phyloP scores from a whole-genome alignment of 2,113 vertebrate genomes.

The Mirounga angustirostris region DNA sequence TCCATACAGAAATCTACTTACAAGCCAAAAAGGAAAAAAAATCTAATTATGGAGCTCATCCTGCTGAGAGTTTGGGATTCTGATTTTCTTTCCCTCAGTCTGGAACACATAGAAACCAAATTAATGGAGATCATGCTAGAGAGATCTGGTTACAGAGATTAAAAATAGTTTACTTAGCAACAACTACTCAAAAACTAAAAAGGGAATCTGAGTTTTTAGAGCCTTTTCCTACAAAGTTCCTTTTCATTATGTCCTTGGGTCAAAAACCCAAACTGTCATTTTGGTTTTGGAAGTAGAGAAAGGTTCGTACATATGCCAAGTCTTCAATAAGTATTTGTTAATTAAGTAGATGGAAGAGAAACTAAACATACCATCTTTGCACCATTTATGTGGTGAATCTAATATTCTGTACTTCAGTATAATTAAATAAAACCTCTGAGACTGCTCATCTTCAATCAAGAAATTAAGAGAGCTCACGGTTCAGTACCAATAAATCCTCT shows the following conservation, averaged over 20 bases:
- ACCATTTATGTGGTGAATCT: background rate
- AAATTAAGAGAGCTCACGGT: conserved; percentile 23
- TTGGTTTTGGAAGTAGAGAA: background rate
- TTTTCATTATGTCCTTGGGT: conserved; percentile 15
- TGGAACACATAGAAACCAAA: conserved; percentile 58
- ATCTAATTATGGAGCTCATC: conserved; percentile 59
- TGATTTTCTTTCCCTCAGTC: conserved; percentile 38
- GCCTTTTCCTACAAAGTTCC: background rate
- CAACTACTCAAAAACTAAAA: conserved; percentile 30
- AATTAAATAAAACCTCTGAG: conserved; percentile 8
- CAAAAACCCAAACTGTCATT: background rate
- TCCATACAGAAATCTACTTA: conserved; percentile 67
- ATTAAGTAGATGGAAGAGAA: conserved; percentile 19
- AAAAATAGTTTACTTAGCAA: conserved; percentile 53
- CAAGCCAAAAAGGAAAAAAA: conserved; percentile 41
- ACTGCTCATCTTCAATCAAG: background rate
- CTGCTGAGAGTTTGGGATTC: conserved; percentile 2
- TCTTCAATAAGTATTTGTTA: background rate
- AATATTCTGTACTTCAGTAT: background rate
- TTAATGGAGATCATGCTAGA: background rate
- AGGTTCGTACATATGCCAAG: background rate
- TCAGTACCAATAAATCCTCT: background rate
- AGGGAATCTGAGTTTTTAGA: background rate
- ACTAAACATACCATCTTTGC: background rate
- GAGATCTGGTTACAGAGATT: conserved; percentile 38